A percentile compares a stretch with the other conserved stretches of the same genome.
These are phyloP conservation scores for Tiliacea aurago DNA, from an alignment of 2,888 invertebrate species.

Conservation along the genomic window DNA sequence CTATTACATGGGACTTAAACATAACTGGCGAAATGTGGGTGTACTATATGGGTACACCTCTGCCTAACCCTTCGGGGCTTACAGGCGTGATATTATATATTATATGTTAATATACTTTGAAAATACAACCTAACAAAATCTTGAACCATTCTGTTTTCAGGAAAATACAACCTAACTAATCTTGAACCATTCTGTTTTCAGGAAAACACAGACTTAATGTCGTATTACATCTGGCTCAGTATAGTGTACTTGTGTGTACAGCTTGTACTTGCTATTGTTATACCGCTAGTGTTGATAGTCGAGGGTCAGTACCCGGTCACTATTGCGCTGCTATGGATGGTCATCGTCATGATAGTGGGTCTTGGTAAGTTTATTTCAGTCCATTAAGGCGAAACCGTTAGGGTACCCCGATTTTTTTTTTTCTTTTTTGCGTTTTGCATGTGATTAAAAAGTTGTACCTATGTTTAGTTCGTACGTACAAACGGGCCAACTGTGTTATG, in stretches of 20 bases:
- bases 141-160: conserved; percentile 48
- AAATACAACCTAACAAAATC: neutral
- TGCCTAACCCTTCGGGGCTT: too few relatives aligned
- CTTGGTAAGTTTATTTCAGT: conserved; percentile 46
- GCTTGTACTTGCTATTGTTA: conserved; percentile 58
- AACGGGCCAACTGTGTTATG: too few relatives aligned
- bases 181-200: conserved; percentile 38
- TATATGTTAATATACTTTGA: too few relatives aligned
- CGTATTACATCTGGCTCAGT: conserved; percentile 67
- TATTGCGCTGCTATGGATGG: conserved; percentile 62
- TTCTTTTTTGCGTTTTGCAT: too few relatives aligned
- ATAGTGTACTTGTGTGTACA: conserved; percentile 61
- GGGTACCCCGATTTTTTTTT: too few relatives aligned
- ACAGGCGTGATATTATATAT: too few relatives aligned
- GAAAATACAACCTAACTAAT: conserved; percentile 39
- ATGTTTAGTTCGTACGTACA: too few relatives aligned
- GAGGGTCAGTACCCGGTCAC: conserved; percentile 59
- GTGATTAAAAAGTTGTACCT: too few relatives aligned
- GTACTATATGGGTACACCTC: too few relatives aligned
- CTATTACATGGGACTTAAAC: too few relatives aligned
- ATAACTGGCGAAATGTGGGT: too few relatives aligned
- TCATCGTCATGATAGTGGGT: conserved; percentile 60
- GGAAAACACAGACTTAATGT: conserved; percentile 64
- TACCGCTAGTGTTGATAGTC: conserved; percentile 60
- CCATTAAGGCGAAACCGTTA: too few relatives aligned